Percentiles rank a stretch among this genome's conserved stretches.
Evolutionary conservation across 1,140 invertebrate species (phyloP).

Genomic region (Scaptomyza graminum): DNA sequence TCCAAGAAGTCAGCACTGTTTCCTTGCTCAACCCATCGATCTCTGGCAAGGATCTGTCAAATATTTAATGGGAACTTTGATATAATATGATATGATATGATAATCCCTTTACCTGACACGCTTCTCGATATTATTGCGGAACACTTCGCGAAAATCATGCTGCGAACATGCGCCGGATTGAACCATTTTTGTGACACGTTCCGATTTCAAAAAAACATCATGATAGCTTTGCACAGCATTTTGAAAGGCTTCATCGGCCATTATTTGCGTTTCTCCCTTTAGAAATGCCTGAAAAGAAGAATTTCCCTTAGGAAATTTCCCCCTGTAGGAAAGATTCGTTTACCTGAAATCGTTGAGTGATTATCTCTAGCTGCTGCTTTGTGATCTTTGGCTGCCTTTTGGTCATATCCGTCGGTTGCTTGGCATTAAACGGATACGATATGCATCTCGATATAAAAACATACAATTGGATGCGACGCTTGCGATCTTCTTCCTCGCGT

Average conservation of each 20-base stretch:
- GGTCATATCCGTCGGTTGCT: slow-evolving; percentile 99
- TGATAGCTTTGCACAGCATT: slow-evolving; percentile 99
- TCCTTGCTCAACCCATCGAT: slow-evolving; percentile 99
- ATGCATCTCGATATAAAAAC: slow-evolving; percentile 99
- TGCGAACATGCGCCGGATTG: slow-evolving; percentile 98
- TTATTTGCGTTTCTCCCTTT: slow-evolving; percentile 98
- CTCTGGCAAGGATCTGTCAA: slow-evolving; percentile 94
- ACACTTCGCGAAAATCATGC: slow-evolving; percentile 99
- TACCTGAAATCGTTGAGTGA: slow-evolving; percentile 97
- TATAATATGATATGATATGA: too few relatives aligned
- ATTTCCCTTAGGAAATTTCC: too few relatives aligned
- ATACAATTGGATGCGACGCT: slow-evolving; percentile 96
- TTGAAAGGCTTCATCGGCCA: slow-evolving; percentile 99
- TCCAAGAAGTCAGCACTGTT: slow-evolving; percentile 99
- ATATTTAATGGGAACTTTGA: too few relatives aligned
- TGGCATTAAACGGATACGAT: slow-evolving; percentile 99
- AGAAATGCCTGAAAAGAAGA: slow-evolving; percentile 89
- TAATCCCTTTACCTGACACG: slow-evolving; percentile 96
- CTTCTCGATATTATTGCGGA: slow-evolving; percentile 98
- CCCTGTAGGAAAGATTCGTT: too few relatives aligned
- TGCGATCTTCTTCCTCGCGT: slow-evolving; percentile 96
- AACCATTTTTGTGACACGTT: slow-evolving; percentile 97
- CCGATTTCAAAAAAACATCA: slow-evolving; percentile 98
- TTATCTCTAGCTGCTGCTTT: slow-evolving; percentile 97
- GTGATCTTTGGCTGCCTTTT: slow-evolving; percentile 96